Percentiles rank a stretch among this genome's conserved stretches.
Conservation (phyloP, 2,888 invertebrate species). For the Onchidella celtica region DNA sequence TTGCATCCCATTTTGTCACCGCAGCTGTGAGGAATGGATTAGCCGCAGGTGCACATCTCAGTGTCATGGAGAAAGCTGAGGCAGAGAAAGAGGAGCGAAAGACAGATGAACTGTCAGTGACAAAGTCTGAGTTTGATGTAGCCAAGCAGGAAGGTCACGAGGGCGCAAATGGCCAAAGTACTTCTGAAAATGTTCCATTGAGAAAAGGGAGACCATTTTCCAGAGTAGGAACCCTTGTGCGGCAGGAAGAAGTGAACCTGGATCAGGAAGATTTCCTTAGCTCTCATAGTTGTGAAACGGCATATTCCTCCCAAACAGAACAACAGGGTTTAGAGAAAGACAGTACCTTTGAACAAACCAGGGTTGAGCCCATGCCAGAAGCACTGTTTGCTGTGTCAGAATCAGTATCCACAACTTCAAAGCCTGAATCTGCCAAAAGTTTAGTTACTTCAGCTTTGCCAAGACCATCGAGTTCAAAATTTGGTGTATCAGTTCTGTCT, state of each 20-base stretch:
- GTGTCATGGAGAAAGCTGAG: background rate
- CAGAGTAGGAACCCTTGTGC: background rate
- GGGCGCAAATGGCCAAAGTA: constrained; percentile 47
- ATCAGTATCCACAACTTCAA: background rate
- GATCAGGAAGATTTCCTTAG: background rate
- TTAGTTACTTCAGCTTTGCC: background rate
- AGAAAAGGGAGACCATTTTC: constrained; percentile 53
- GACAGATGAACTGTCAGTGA: constrained; percentile 19
- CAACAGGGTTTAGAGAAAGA: background rate
- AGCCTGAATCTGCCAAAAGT: background rate
- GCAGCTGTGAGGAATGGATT: constrained; percentile 65
- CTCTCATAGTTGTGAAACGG: no score
- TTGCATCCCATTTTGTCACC: constrained; percentile 63
- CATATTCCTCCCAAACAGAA: background rate
- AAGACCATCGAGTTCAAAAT: background rate
- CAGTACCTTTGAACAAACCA: background rate
- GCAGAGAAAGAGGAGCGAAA: background rate
- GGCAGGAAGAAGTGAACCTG: constrained; percentile 25
- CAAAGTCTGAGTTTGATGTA: background rate
- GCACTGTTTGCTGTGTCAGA: background rate
- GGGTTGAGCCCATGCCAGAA: background rate
- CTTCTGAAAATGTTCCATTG: no score
- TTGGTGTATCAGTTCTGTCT: background rate
- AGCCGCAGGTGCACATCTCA: constrained; percentile 53
- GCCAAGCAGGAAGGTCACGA: background rate